Conservation (phyloP, 1,140 invertebrate species). For the Cyrtorhinus lividipennis region DNA sequence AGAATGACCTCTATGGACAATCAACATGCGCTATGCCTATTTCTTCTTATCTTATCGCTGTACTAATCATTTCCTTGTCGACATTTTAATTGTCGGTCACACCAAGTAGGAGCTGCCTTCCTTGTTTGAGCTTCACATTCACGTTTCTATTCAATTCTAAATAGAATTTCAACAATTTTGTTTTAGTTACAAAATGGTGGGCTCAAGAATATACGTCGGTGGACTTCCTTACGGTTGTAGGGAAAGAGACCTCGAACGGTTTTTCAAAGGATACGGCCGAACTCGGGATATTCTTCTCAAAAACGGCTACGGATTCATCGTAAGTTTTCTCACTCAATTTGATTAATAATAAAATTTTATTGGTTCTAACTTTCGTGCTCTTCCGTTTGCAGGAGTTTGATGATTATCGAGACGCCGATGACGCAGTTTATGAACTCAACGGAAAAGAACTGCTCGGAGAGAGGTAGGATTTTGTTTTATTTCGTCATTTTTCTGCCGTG, state of each 20-base stretch:
- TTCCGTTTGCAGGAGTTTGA: slow-evolving; percentile 78
- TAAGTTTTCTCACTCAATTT: slow-evolving; percentile 36
- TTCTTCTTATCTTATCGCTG: too few relatives aligned
- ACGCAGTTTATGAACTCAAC: slow-evolving; percentile 95
- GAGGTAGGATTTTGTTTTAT: too few relatives aligned
- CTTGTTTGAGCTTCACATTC: too few relatives aligned
- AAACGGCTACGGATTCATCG: slow-evolving; percentile 98
- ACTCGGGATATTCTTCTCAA: slow-evolving; percentile 94
- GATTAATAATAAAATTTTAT: not conserved
- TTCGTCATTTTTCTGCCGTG: too few relatives aligned
- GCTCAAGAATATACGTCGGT: slow-evolving; percentile 90
- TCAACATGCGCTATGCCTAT: too few relatives aligned
- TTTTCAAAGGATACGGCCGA: slow-evolving; percentile 93
- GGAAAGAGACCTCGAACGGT: slow-evolving; percentile 92
- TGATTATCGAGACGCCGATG: slow-evolving; percentile 93
- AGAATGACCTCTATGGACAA: too few relatives aligned
- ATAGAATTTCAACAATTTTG: too few relatives aligned
- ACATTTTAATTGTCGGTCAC: too few relatives aligned
- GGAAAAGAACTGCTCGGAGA: slow-evolving; percentile 91
- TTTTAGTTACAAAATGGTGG: slow-evolving; percentile 55
- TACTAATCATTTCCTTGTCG: too few relatives aligned
- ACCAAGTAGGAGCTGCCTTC: too few relatives aligned
- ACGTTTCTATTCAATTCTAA: too few relatives aligned
- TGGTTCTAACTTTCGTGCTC: slow-evolving; percentile 15
- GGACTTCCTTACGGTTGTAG: slow-evolving; percentile 82